Evolutionary conservation across 2,797 vertebrate species (phyloP), one percentile per base, ranked within the genome.

Genomic region (Liparis tanakae): DNA sequence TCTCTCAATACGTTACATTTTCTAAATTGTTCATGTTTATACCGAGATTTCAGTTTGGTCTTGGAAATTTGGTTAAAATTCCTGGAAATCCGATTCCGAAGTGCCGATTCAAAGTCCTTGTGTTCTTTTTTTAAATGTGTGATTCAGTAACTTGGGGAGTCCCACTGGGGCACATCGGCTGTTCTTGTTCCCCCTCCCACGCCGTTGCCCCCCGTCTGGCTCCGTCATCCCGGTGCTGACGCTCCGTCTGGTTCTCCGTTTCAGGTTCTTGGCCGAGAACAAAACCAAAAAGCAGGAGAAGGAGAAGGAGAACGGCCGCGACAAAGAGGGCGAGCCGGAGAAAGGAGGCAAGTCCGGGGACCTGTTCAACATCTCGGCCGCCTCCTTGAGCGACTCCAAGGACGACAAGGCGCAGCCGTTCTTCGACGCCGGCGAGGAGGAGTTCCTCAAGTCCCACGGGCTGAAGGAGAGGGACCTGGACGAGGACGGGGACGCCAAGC

Each of bases 231-330:
- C 25, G 25, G 39, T 44, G 22, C 50, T 88, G 65, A 85, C 78
- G 36, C 55, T 57, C 5, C 25, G 41, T 58, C 14, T 43, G 62
- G 2, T 70, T 80, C 25, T 90, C 67, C 86, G 53, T 89, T 81
- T 74, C 88, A 99, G 98, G 93, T 99, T 97, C 87, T 85, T 98
- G 90, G 96, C 96, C 68, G 98, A 99, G 63, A 96, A 95, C 89
- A 97, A 97, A 93, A 83, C 84, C 83, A 95, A 95, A 87, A 95
- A 94, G 72, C 87, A 90, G 14, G 71, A 85, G 0, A 71, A 83
- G 7, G 94, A 96, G 34, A 93, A 94, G 79, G 96, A 98, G 84
- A 96, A 96, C 69, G 94, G 95, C 50, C 95, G 95, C 0, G 91
- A 90, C 0, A 96, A 97, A 87, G 96, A 97, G 13, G n/a, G n/a